A percentile compares a stretch with the other conserved stretches of the same genome.
phyloP scores from a whole-genome alignment of 2,888 invertebrate species.

The Dynastes tityus region DNA sequence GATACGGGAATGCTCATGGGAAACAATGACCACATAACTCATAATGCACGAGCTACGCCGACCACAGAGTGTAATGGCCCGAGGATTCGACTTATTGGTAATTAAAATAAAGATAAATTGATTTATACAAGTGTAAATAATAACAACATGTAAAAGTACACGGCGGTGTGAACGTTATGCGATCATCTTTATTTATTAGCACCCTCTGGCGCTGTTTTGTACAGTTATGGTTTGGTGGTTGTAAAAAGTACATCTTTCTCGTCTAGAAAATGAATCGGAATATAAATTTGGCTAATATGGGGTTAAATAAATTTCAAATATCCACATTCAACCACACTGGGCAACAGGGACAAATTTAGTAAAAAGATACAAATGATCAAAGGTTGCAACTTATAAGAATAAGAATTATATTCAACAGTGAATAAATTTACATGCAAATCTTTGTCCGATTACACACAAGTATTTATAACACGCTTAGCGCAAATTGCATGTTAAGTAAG shows the following conservation, averaged over 20 bases:
- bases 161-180: slow-evolving; percentile 49
- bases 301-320: slow-evolving; percentile 25
- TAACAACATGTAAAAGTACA: slow-evolving; percentile 53
- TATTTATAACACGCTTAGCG: no score
- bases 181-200: slow-evolving; percentile 48
- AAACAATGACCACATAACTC: slow-evolving; percentile 54
- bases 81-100: slow-evolving; percentile 55
- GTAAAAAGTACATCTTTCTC: slow-evolving; percentile 47
- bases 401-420: background rate
- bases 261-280: slow-evolving; percentile 38
- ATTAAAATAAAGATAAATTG: slow-evolving; percentile 59
- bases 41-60: slow-evolving; percentile 55
- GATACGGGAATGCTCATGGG: slow-evolving; percentile 50
- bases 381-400: background rate
- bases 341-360: no score
- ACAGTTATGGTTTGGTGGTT: slow-evolving; percentile 44
- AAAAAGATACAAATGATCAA: no score
- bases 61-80: slow-evolving; percentile 52
- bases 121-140: slow-evolving; percentile 57
- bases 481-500: no score
- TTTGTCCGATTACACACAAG: no score
- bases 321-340: no score
- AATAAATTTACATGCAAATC: no score
- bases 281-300: slow-evolving; percentile 41
- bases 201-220: slow-evolving; percentile 31